Percentiles rank a stretch among this genome's conserved stretches.
Evolutionary conservation across 2,113 vertebrate species (phyloP).

Genomic region (Oncorhynchus clarkii): DNA sequence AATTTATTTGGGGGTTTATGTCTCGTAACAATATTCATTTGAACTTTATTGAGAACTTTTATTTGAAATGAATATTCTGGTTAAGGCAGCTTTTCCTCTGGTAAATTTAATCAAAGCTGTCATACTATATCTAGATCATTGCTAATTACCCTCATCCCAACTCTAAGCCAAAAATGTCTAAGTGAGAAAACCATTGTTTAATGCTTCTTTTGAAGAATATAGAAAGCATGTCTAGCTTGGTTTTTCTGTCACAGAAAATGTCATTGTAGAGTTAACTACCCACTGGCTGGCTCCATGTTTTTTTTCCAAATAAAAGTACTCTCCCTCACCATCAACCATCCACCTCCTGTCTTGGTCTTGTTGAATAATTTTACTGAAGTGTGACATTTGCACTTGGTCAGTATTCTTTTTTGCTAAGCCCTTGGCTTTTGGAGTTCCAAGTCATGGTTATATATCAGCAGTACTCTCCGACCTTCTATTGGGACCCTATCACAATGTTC

Average conservation of each 20-base stretch:
- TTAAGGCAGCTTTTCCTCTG: conserved; percentile 27
- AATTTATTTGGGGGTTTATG: conserved; percentile 8
- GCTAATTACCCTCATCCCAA: conserved; percentile 17
- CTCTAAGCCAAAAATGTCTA: conserved; percentile 11
- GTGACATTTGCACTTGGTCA: neutral
- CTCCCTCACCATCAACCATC: neutral
- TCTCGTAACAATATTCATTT: conserved; percentile 28
- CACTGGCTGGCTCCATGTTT: conserved; percentile 34
- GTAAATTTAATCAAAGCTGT: conserved; percentile 43
- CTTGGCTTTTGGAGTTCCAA: neutral
- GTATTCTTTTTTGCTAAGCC: neutral
- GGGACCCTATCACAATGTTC: neutral
- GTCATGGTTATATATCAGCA: neutral
- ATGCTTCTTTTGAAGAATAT: conserved; percentile 31
- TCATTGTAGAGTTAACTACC: conserved; percentile 18
- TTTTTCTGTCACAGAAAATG: conserved; percentile 10
- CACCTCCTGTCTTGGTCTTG: neutral
- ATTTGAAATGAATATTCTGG: conserved; percentile 32
- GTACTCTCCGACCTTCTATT: neutral
- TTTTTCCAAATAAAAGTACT: conserved; percentile 53
- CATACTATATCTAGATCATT: conserved; percentile 23
- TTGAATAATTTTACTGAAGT: neutral
- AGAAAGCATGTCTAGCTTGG: conserved; percentile 25
- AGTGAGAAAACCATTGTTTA: neutral
- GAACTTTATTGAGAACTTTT: conserved; percentile 28